Evolutionary conservation across 2,797 vertebrate genomes (phyloP), one percentile per base, ranked within the genome.

Genomic region (Xenentodon cancila): DNA sequence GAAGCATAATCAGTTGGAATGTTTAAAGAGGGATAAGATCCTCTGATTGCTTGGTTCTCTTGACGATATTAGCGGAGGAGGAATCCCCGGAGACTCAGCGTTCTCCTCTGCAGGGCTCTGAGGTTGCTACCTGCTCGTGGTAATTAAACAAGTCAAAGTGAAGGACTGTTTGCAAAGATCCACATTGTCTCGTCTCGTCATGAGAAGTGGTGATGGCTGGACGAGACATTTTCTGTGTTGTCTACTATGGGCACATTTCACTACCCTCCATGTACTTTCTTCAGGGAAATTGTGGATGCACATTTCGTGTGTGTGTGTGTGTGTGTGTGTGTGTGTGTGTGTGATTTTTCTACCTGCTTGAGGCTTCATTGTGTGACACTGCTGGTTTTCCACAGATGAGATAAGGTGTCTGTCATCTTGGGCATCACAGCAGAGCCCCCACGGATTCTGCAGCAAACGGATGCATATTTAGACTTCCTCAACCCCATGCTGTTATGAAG

Each of bases 361-460:
- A 67, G 66, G 68, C 71, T 57, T 65, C 57, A 19, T 64, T 64
- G 67, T 43, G 18, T 84, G 85, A 75, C 76, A 67, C 66, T 66
- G 67, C 67, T 73, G 53, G 67, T 86, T 53, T 80, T 25, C 76
- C 67, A n/a, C 59, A 76, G 84, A 88, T 80, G 74, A 78, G 84
- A 89, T 86, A 81, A 87, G 71, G 71, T 67, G 60, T 64, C 73
- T 83, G 81, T 90, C 84, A 90, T 73, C 83, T 63, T 68, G 74
- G 68, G 70, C 71, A 57, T 79, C 68, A 67, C 79, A 84, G 42
- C 76, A 59, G 72, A 77, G 59, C 78, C 71, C 74, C 65, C 46
- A 30, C 60, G 69, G 80, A 16, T 87, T 84, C 64, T 85, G 89
- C 91, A 68, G 34, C 34, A 37, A 37, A 50, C 18, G 15, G 65